A percentile compares a stretch with the other conserved stretches of the same genome.
Evolutionary conservation across 1,140 invertebrate species (phyloP).

Genomic region (Apis laboriosa): DNA sequence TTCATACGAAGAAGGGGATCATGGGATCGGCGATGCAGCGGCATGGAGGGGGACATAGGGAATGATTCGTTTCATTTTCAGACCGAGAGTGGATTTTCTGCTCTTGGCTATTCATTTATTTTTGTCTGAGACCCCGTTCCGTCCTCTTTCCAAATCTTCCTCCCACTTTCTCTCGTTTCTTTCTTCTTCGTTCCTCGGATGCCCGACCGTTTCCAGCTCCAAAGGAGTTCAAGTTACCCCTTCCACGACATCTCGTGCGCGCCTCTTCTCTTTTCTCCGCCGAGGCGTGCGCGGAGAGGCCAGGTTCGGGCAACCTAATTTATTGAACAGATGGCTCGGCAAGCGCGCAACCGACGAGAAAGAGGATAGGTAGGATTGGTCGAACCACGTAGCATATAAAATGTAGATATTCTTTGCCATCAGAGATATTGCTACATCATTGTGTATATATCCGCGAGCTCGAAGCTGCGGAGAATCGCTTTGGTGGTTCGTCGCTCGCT

Average conservation of each 20-base stretch:
- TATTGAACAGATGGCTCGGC: slow-evolving; percentile 41
- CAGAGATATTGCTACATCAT: slow-evolving; percentile 63
- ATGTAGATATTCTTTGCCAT: slow-evolving; percentile 57
- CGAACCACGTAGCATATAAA: slow-evolving; percentile 56
- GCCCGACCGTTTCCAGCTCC: neutral
- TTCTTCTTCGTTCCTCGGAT: neutral
- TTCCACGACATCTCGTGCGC: neutral
- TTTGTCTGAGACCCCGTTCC: slow-evolving; percentile 61
- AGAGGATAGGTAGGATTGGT: slow-evolving; percentile 26
- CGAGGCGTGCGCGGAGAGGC: slow-evolving; percentile 22
- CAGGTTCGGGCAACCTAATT: slow-evolving; percentile 53
- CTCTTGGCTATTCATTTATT: slow-evolving; percentile 72
- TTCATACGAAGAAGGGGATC: slow-evolving; percentile 17
- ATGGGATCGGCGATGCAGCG: slow-evolving; percentile 22
- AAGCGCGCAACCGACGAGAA: neutral
- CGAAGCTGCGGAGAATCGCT: neutral
- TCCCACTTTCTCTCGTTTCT: neutral
- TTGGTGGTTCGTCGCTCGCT: slow-evolving; percentile 26
- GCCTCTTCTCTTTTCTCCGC: neutral
- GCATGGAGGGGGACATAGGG: slow-evolving; percentile 5
- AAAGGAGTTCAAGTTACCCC: neutral
- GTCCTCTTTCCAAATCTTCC: slow-evolving; percentile 2
- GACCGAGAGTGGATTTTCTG: slow-evolving; percentile 72
- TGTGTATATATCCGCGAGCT: slow-evolving; percentile 37
- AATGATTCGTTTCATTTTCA: slow-evolving; percentile 69